Conservation (phyloP, 2,888 invertebrate genomes). For the Drosophila gaucha region DNA sequence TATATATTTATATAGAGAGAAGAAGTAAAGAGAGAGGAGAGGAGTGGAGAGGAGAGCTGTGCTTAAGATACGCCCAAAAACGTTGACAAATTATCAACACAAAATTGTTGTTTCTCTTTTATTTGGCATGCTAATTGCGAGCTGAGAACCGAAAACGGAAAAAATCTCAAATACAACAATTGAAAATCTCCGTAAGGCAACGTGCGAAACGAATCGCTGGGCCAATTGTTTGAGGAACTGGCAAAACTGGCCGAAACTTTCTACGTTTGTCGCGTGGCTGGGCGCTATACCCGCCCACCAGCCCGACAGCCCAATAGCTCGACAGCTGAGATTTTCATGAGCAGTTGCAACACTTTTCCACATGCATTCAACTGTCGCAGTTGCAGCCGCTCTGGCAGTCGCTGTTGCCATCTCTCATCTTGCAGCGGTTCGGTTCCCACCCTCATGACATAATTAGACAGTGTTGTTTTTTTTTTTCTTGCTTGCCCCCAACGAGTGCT, state of each 20-base stretch:
- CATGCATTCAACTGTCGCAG: conserved; percentile 50
- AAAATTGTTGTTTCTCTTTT: conserved; percentile 27
- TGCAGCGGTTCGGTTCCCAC: conserved; percentile 75
- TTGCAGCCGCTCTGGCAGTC: conserved; percentile 13
- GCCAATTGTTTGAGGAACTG: conserved; percentile 53
- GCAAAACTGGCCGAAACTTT: conserved; percentile 63
- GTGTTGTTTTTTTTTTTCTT: conserved; percentile 51
- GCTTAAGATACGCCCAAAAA: conserved; percentile 34
- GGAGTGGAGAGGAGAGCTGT: not conserved
- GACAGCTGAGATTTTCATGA: conserved; percentile 53
- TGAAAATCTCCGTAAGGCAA: conserved; percentile 60
- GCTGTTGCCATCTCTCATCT: conserved; percentile 38
- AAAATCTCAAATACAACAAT: conserved; percentile 47
- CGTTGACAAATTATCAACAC: conserved; percentile 68
- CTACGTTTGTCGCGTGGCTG: conserved; percentile 79
- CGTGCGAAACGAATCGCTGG: conserved; percentile 62
- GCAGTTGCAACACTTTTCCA: conserved; percentile 60
- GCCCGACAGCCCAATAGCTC: not conserved
- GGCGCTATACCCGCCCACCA: conserved; percentile 37
- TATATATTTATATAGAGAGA: not conserved
- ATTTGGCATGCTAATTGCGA: conserved; percentile 72
- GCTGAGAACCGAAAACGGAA: conserved; percentile 74
- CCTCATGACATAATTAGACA: conserved; percentile 85
- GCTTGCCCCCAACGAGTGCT: conserved; percentile 21
- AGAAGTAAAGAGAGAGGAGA: not conserved